Evolutionary conservation across 2,888 invertebrate species (phyloP).

Genomic region (Lochmaea capreae): DNA sequence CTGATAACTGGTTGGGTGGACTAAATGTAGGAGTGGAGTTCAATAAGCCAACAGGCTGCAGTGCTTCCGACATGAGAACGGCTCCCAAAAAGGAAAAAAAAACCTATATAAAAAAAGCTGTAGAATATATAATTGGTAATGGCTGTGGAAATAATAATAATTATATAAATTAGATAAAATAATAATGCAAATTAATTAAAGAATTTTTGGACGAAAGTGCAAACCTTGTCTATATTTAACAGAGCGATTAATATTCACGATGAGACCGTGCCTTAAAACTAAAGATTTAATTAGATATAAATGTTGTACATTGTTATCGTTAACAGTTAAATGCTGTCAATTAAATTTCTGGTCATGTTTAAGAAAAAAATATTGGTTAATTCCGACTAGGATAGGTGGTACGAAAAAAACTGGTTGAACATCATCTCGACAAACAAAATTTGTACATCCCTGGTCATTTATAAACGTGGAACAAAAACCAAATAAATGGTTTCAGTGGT

Average conservation of each 20-base stretch:
- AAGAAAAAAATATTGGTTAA: constrained; percentile 24
- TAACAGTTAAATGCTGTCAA: constrained; percentile 5
- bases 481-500: constrained; percentile 44
- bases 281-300: constrained; percentile 44
- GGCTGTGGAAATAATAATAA: background rate
- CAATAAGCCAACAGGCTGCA: no score
- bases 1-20: no score
- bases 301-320: constrained; percentile 41
- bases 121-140: background rate
- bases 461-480: constrained; percentile 34
- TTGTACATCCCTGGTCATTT: constrained; percentile 37
- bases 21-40: no score
- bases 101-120: background rate
- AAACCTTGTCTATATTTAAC: constrained; percentile 41
- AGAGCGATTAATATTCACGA: constrained; percentile 36
- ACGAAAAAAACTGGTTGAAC: constrained; percentile 12
- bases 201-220: constrained; percentile 16
- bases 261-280: constrained; percentile 40
- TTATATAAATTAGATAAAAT: constrained; percentile 2
- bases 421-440: constrained; percentile 18
- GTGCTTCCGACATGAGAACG: no score
- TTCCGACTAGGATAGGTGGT: constrained; percentile 16
- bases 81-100: no score
- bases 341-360: constrained; percentile 11
- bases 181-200: constrained; percentile 17